These are phyloP conservation scores for Cynocephalus volans DNA, from an alignment of 2,113 vertebrate species.

Conservation along the genomic window DNA sequence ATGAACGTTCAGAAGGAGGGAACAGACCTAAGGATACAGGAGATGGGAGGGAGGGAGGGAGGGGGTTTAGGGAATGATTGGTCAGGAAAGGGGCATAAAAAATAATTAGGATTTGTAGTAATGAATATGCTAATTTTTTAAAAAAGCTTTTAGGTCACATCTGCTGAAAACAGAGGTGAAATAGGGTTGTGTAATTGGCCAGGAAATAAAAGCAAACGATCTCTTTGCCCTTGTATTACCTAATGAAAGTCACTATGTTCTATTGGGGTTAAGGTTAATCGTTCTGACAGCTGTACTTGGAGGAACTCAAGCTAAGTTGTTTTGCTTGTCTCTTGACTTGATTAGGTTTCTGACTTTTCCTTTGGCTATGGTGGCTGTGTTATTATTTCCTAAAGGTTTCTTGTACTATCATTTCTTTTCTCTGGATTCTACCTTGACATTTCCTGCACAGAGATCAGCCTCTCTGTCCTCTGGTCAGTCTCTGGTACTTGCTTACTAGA, in stretches of 20 bases:
- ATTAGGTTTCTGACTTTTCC: background rate
- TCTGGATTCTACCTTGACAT: background rate
- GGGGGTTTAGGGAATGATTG: no score
- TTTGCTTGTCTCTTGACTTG: background rate
- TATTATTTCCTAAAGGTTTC: background rate
- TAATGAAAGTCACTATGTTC: background rate
- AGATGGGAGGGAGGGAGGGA: no score
- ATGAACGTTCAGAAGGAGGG: no score
- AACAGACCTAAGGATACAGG: no score
- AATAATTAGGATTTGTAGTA: no score
- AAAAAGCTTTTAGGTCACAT: conserved; percentile 48
- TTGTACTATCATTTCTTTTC: background rate
- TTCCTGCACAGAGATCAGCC: background rate
- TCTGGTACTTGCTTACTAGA: background rate
- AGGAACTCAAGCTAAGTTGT: background rate
- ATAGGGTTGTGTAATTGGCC: conserved; percentile 33
- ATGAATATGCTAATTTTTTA: no score
- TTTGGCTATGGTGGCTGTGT: background rate
- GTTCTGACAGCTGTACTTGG: background rate
- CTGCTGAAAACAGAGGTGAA: conserved; percentile 22
- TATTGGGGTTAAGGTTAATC: conserved; percentile 2
- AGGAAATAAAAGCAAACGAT: conserved; percentile 35
- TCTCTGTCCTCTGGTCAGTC: no score
- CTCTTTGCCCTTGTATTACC: conserved; percentile 56
- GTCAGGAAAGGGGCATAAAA: no score